phyloP scores from a whole-genome alignment of 2,888 invertebrate species.

The Drosophila mimetica region DNA sequence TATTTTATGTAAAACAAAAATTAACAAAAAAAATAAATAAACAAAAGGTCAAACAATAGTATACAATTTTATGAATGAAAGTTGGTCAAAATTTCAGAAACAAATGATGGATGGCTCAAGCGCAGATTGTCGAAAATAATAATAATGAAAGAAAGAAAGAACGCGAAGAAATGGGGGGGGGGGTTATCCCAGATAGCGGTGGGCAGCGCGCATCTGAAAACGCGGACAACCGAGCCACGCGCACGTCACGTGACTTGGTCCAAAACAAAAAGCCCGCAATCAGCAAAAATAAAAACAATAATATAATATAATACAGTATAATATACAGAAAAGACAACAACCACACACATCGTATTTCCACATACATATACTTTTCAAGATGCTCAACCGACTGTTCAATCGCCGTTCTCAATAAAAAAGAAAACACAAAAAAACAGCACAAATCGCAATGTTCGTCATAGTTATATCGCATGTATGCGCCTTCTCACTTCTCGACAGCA shows the following conservation, averaged over 20 bases:
- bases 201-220: constrained; percentile 21
- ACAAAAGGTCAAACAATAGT: background rate
- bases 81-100: background rate
- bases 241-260: constrained; percentile 35
- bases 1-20: background rate
- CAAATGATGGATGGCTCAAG: constrained; percentile 4
- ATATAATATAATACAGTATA: constrained; percentile 8
- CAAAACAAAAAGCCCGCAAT: constrained; percentile 34
- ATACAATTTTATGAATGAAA: constrained; percentile 12
- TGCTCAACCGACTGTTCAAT: constrained; percentile 15
- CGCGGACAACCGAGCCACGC: constrained; percentile 23
- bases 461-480: constrained; percentile 21
- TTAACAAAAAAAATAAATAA: background rate
- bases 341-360: too few species aligned
- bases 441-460: constrained; percentile 30
- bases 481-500: constrained; percentile 1
- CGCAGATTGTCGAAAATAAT: background rate
- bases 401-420: constrained; percentile 11
- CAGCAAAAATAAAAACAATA: constrained; percentile 10
- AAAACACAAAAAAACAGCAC: too few species aligned
- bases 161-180: constrained; percentile 1
- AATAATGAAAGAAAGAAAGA: background rate
- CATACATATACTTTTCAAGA: constrained; percentile 8
- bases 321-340: background rate
- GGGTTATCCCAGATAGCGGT: constrained; percentile 1